phyloP scores from a whole-genome alignment of 2,113 vertebrate species.

The Ranitomeya variabilis region DNA sequence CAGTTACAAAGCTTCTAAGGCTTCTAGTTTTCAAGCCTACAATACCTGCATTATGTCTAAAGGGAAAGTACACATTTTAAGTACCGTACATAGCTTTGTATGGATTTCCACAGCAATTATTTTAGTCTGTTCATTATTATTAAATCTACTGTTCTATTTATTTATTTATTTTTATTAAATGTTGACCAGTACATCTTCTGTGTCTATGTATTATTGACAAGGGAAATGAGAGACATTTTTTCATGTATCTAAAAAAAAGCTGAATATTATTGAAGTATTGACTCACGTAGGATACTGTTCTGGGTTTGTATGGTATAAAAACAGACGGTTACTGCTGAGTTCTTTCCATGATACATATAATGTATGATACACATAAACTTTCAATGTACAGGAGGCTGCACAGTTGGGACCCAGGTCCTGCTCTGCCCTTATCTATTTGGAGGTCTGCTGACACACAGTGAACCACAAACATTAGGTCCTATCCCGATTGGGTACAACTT shows the following conservation, averaged over 20 bases:
- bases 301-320: neutral
- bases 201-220: neutral
- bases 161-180: neutral
- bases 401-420: no score
- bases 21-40: neutral
- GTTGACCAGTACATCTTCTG: neutral
- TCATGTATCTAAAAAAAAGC: neutral
- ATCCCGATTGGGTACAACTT: no score
- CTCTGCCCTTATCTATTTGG: no score
- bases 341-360: neutral
- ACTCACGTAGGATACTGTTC: neutral
- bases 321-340: neutral
- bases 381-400: no score
- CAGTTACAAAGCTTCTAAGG: conserved; percentile 4
- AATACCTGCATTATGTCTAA: neutral
- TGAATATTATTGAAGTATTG: neutral
- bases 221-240: neutral
- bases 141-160: neutral
- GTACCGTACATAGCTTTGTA: neutral
- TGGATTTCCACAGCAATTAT: conserved; percentile 15
- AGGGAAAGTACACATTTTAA: neutral
- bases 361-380: neutral
- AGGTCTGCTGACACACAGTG: no score
- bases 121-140: neutral
- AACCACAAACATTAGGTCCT: no score